Evolutionary conservation across 1,140 invertebrate genomes (phyloP), one percentile per base, ranked within the genome.

Genomic region (Acyrthosiphon pisum): DNA sequence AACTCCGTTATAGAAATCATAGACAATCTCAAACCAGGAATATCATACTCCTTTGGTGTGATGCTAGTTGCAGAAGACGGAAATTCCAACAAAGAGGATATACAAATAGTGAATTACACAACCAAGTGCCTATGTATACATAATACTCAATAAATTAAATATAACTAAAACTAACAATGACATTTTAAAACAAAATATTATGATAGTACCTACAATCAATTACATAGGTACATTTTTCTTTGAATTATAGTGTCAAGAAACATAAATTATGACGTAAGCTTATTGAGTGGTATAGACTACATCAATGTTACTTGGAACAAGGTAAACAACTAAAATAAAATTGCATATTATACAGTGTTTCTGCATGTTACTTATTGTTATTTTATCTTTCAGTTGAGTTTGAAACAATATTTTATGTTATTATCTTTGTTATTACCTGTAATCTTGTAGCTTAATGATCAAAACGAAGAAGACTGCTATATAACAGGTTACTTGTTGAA

Each of bases 251-350:
- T 37, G 2, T 0, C 46, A 22, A 23, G 1, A 26, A 22, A 37
- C 6, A 89, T 35, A 35, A n/a, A 89, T 14, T 89, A 53, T 23
- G 20, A 35, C 9, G 48, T 89, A 37, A 53, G 23, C 1, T 56
- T 89, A 37, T 22, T 37, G 41, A 50, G 50, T 37, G 87, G 46
- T 9, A 37, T 11, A 35, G 35, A 89, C 8, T 50, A 89, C 22
- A 53, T 89, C 14, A 50, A 89, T 53, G 87, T 89, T 4, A 89
- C 87, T 35, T 89, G 87, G 87, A 53, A 89, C n/a, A 89, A 53
- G 48, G 87, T 89, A 89, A 89, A 84, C 4, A 23, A 11, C 3
- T 30, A 30, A 23, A 46, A 23, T 41, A 83, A 11, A 44, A 30
- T 84, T 44, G 23, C 6, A 46, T 11, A 14, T 14, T 41, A 26